A percentile compares a stretch with the other conserved stretches of the same genome.
Evolutionary conservation across 2,888 invertebrate genomes (phyloP).

Genomic region (Clivina fossor): DNA sequence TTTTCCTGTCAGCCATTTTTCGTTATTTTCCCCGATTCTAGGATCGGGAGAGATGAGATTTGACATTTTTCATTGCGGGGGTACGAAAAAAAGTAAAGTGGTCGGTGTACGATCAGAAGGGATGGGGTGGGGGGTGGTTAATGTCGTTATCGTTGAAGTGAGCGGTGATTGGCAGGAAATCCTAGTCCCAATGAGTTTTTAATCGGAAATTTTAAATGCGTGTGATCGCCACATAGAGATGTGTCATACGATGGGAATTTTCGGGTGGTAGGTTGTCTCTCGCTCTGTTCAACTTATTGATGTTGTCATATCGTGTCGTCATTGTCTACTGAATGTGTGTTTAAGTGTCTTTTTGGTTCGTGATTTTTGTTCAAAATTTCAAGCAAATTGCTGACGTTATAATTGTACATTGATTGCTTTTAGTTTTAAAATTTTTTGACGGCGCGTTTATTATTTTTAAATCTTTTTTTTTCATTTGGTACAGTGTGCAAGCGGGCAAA

Average conservation of each 20-base stretch:
- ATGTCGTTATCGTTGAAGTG: conserved; percentile 32
- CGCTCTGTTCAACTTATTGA: no score
- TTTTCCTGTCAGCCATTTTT: conserved; percentile 1
- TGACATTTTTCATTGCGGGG: no score
- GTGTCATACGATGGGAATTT: conserved; percentile 27
- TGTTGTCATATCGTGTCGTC: no score
- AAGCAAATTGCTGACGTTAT: conserved; percentile 21
- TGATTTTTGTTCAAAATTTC: conserved; percentile 21
- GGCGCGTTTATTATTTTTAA: conserved; percentile 15
- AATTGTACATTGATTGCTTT: conserved; percentile 23
- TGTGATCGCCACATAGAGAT: conserved; percentile 27
- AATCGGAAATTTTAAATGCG: conserved; percentile 34
- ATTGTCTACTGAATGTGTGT: no score
- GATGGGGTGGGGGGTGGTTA: conserved; percentile 8
- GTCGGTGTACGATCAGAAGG: background rate
- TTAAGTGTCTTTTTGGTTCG: conserved; percentile 17
- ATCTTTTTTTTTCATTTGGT: conserved; percentile 18
- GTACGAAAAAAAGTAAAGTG: no score
- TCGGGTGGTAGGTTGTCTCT: conserved; percentile 9
- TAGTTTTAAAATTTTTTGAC: conserved; percentile 21
- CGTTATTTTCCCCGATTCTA: background rate
- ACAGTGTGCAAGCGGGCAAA: no score
- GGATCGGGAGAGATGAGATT: no score
- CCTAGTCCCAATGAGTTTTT: conserved; percentile 33
- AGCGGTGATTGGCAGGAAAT: conserved; percentile 34